Evolutionary conservation across 2,888 invertebrate genomes (phyloP), one percentile per base, ranked within the genome.

Genomic region (Nephrocerus scutellatus): DNA sequence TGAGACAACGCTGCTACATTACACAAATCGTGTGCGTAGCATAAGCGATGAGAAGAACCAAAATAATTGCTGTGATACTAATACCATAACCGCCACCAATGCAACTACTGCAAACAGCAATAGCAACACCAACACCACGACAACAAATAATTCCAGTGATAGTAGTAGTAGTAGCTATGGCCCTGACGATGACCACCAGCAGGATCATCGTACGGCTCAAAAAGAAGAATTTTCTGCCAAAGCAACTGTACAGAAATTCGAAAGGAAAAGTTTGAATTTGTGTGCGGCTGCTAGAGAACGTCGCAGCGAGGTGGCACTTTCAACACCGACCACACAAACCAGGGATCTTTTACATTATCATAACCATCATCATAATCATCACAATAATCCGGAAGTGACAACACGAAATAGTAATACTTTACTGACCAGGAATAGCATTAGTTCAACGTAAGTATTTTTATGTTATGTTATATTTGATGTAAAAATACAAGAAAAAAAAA

Each of bases 31-130:
- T 2, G 55, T 64, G 15, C 56, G 67, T 28, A 59, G 68, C 40
- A 66, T 65, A 30, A 68, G 68, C 40, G 68, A 69, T 52, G 68
- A 69, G 43, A 69, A 68, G 45, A 69, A 69, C 56, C 68, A 68
- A 57, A 69, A 68, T 54, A 50, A 51, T 35, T 52, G 44, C 34
- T 56, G 59, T 49, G 60, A 62, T 52, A 54, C 46, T 7, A 33
- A 23, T n/a, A 35, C 26, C 10, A 29, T 33, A 10, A 19, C 29
- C 20, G n/a, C 24, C 10, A 23, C 15, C 15, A 14, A 28, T 6
- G 26, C 34, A 18, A 30, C 21, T 10, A 44, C 16, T 22, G 28
- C 32, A 2, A 47, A 28, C 32, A 54, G 40, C 31, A 49, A 50
- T 25, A 51, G 44, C 8, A 41, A 39, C 19, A 20, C 23, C 15